These are phyloP conservation scores for Eupleurogrammus muticus DNA, from an alignment of 2,797 vertebrate genomes.

Conservation along the genomic window DNA sequence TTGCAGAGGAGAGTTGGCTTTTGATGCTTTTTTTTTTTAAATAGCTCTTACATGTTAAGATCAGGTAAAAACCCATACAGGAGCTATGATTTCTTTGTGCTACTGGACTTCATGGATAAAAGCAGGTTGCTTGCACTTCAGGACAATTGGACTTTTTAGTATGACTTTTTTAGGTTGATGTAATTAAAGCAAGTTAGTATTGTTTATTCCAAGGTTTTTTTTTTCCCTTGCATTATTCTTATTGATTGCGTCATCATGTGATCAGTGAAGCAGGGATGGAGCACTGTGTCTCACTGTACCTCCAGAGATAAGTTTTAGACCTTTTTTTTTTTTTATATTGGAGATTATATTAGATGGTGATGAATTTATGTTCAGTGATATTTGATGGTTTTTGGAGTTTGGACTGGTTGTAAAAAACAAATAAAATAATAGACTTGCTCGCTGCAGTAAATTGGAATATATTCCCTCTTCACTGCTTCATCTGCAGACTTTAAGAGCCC, in stretches of 20 bases:
- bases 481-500: slow-evolving; percentile 22
- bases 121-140: not conserved
- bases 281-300: not conserved
- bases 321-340: not conserved
- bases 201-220: slow-evolving; percentile 5
- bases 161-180: not conserved
- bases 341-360: slow-evolving; percentile 9
- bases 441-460: slow-evolving; percentile 48
- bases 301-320: slow-evolving; percentile 23
- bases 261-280: slow-evolving; percentile 31
- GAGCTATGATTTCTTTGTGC: slow-evolving; percentile 22
- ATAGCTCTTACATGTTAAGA: slow-evolving; percentile 6
- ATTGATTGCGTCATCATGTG: slow-evolving; percentile 58
- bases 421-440: not conserved
- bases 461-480: slow-evolving; percentile 32
- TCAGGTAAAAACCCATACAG: slow-evolving; percentile 6
- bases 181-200: slow-evolving; percentile 8
- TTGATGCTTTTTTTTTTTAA: slow-evolving; percentile 24
- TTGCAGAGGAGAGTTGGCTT: slow-evolving; percentile 21
- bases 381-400: slow-evolving; percentile 36
- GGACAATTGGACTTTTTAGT: slow-evolving; percentile 22
- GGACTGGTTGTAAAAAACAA: slow-evolving; percentile 13
- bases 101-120: slow-evolving; percentile 34
- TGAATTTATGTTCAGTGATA: slow-evolving; percentile 28
- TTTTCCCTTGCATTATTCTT: slow-evolving; percentile 16